A percentile compares a stretch with the other conserved stretches of the same genome.
Conservation (phyloP, 2,797 vertebrate genomes). For the Eremophila alpestris region DNA sequence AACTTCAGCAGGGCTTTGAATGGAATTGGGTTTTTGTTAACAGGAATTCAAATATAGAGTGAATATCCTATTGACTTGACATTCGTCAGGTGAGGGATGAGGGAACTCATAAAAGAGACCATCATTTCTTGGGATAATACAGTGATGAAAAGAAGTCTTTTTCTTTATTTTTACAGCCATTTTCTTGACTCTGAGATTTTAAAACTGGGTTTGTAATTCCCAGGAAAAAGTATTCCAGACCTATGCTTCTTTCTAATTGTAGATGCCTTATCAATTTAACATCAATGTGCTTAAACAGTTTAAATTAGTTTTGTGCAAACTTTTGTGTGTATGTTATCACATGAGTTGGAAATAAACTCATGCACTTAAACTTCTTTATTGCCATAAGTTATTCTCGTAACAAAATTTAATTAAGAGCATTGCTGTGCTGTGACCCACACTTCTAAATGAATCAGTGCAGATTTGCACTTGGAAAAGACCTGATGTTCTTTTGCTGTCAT, state of each 20-base stretch:
- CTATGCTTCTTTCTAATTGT: neutral
- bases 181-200: neutral
- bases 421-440: neutral
- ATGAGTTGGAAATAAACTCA: neutral
- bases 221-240: neutral
- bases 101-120: neutral
- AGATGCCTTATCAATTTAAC: neutral
- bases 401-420: neutral
- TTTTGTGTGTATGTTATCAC: neutral
- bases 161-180: neutral
- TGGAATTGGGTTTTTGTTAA: neutral
- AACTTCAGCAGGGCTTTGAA: neutral
- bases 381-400: neutral
- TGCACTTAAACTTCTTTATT: neutral
- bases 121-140: neutral
- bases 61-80: neutral
- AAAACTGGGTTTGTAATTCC: neutral
- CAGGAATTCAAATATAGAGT: neutral
- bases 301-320: neutral
- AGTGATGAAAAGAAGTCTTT: neutral
- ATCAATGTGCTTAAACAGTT: neutral
- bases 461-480: neutral
- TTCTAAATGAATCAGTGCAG: neutral
- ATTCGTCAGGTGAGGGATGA: neutral
- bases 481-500: neutral